These are phyloP conservation scores for Metaphire vulgaris DNA, from an alignment of 1,140 invertebrate genomes.

Conservation along the genomic window DNA sequence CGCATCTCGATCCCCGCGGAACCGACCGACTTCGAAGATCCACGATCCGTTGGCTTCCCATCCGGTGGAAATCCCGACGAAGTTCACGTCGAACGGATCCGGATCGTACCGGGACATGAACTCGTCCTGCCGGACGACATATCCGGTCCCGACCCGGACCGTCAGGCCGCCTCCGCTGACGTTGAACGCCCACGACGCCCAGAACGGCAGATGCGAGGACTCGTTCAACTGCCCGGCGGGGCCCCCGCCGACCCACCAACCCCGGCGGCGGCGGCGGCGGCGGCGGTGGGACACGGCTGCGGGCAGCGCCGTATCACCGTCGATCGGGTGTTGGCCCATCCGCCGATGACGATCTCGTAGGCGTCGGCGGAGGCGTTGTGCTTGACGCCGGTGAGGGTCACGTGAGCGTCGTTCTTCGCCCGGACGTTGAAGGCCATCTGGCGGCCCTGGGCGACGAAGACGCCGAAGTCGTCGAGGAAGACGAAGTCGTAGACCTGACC, in stretches of 20 bases:
- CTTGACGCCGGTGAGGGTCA: conserved; percentile 29
- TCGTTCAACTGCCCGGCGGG: conserved; percentile 31
- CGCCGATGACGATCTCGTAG: conserved; percentile 38
- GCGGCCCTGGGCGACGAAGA: conserved; percentile 29
- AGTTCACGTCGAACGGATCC: conserved; percentile 32
- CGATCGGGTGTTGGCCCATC: conserved; percentile 29
- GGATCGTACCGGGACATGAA: conserved; percentile 34
- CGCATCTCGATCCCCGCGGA: background rate
- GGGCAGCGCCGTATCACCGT: conserved; percentile 34
- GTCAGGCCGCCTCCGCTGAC: conserved; percentile 32
- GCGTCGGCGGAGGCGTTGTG: conserved; percentile 24
- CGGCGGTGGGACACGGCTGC: conserved; percentile 30
- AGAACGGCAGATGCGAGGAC: conserved; percentile 31
- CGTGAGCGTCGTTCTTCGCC: conserved; percentile 37
- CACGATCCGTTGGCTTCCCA: conserved; percentile 35
- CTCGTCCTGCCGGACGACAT: conserved; percentile 29
- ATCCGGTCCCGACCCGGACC: conserved; percentile 33
- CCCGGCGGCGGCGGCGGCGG: conserved; percentile 3
- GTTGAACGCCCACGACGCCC: conserved; percentile 35
- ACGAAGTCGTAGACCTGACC: conserved; percentile 29
- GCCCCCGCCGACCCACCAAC: conserved; percentile 7
- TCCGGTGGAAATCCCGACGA: conserved; percentile 35
- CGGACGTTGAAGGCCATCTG: conserved; percentile 34
- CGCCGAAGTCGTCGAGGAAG: conserved; percentile 29
- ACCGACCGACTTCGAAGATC: conserved; percentile 33